Evolutionary conservation across 2,888 invertebrate genomes (phyloP), one percentile per base, ranked within the genome.

Genomic region (Drosophila aldrichi): DNA sequence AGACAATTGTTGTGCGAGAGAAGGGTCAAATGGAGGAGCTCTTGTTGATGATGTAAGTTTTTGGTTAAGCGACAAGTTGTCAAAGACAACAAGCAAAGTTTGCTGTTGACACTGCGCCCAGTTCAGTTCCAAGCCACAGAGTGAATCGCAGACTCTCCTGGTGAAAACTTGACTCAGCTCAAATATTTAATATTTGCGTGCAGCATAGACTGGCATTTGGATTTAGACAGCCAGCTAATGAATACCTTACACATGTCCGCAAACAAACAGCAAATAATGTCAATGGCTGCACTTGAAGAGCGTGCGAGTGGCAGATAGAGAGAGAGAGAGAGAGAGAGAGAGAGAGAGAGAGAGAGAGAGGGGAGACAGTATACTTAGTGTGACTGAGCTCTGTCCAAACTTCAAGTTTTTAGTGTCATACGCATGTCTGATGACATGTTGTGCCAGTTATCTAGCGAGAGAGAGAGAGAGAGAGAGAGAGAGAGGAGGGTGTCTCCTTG

Each of bases 241-340:
- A 84, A 84, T 89, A 84, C 84, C 89, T 89, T 81, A 84, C 89
- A 84, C 88, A 84, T 84, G 84, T 84, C 79, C 66, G 59, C 84
- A 89, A 83, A 88, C 83, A 83, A 74, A 88, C 82, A 34, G 81
- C 89, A 77, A 86, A 86, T 88, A 86, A 86, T 89, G 86, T 86
- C 86, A 86, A 86, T 88, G 82, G 82, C 66, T 76, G 64, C 46
- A 46, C 25, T 43, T 56, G 46, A 25, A 29, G 46, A 6, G 20
- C 12, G 2, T 12, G 18, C 10, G 22, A 36, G 44, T 29, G 29
- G 1, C 7, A 29, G 25, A 25, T 3, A 29, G 8, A 29, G 29
- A 29, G 32, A 20, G 34, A n/a, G n/a, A n/a, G n/a, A n/a, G n/a
- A n/a, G n/a, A n/a, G n/a, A n/a, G n/a, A n/a, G 18, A n/a, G 6